Evolutionary conservation across 2,113 vertebrate species (phyloP), one percentile per base, ranked within the genome.

Genomic region (human): DNA sequence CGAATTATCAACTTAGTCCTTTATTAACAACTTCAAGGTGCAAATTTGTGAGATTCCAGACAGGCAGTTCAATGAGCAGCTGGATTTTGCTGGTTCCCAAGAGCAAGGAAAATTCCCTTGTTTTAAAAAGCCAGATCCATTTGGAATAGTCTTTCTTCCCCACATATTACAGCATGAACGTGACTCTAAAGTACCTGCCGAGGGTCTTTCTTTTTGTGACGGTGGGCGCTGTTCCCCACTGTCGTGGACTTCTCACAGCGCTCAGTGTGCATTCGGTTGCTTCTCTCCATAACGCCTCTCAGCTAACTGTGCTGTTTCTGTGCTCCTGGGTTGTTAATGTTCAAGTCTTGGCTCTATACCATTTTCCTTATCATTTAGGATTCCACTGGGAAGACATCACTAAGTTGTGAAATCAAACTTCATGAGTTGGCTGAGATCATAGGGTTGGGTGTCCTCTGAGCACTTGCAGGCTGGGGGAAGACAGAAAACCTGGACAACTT

Each of bases 311-410:
- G 76, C 2, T n/a, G 52, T 25, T 38, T 73, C n/a, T 40, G 68
- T 23, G 23, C 10, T 40, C 45, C n/a, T 27, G 13, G 12, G 52
- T 22, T 14, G 61, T 35, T 48, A 25, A 27, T 0, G 20, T 70
- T 70, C 89, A 90, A 32, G 72, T 90, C 86, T 89, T 89, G 88
- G 86, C 86, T 50, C 10, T 61, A 30, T 80, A 18, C 22, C 27
- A 23, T 66, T 79, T 79, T 57, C 89, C 78, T 86, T 75, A 70
- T 61, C 82, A 68, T 61, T 94, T 85, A 90, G 78, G 88, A 89
- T 80, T 97, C 95, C 66, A 18, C n/a, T 48, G 95, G 96, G 90
- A 96, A 90, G 72, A 94, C 92, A 81, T 76, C 68, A 95, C 87
- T 64, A 79, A 55, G 80, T 86, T 90, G 87, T 93, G 97, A 96